Evolutionary conservation across 2,797 vertebrate species (phyloP).

Genomic region (Sibirionetta formosa): DNA sequence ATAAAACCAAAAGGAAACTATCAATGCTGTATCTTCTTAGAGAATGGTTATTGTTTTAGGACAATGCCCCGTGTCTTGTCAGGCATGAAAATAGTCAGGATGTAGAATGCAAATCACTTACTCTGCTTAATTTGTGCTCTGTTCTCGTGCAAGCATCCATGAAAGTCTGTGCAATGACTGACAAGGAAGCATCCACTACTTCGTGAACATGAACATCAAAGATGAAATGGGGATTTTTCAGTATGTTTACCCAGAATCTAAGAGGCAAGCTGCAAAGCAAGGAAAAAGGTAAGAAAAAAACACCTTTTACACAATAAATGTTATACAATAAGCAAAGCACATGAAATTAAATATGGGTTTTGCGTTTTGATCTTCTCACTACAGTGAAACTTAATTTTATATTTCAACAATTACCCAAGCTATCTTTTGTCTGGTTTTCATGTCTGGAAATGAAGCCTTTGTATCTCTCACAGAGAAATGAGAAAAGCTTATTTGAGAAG

Average conservation of each 20-base stretch:
- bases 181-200: conserved; percentile 97
- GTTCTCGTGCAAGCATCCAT: conserved; percentile 99
- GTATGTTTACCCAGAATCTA: conserved; percentile 98
- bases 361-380: conserved; percentile 21
- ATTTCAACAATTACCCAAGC: neutral
- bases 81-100: conserved; percentile 10
- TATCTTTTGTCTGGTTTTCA: neutral
- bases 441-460: neutral
- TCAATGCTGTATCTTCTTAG: conserved; percentile 27
- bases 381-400: neutral
- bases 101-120: conserved; percentile 83
- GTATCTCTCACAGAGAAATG: neutral
- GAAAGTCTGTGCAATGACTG: conserved; percentile 99
- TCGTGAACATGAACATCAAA: conserved; percentile 97
- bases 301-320: neutral
- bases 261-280: conserved; percentile 90
- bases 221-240: conserved; percentile 99
- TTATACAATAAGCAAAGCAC: neutral
- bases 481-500: neutral
- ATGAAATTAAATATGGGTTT: neutral
- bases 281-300: neutral
- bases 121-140: conserved; percentile 98
- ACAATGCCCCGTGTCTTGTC: conserved; percentile 49
- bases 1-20: conserved; percentile 20
- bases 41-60: conserved; percentile 32